phyloP scores from a whole-genome alignment of 2,113 vertebrate genomes.

The Pao palembangensis region DNA sequence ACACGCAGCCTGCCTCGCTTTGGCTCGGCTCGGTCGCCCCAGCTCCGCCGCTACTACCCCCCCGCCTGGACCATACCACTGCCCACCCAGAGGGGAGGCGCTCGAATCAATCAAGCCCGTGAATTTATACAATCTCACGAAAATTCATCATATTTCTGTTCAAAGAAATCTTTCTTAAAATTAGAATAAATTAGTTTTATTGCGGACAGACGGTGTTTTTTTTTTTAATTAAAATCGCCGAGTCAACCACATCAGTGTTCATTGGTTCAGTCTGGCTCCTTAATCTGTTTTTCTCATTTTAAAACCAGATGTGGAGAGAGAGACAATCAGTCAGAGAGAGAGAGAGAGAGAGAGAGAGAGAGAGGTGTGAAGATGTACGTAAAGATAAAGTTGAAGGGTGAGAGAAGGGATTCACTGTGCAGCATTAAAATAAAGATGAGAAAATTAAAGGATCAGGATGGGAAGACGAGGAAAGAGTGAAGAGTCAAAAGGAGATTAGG shows the following conservation, averaged over 20 bases:
- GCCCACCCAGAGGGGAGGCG: not conserved
- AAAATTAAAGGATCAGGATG: not conserved
- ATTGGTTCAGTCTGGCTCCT: slow-evolving; percentile 32
- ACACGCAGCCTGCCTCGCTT: slow-evolving; percentile 50
- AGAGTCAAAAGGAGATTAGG: no score
- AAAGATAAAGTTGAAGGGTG: not conserved
- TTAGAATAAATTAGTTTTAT: not conserved
- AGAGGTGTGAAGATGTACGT: slow-evolving; percentile 3
- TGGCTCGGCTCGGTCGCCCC: slow-evolving; percentile 44
- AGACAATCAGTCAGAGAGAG: not conserved
- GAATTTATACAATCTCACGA: no score
- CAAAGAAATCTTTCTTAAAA: not conserved
- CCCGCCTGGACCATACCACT: slow-evolving; percentile 48
- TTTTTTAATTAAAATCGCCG: no score
- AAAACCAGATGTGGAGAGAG: slow-evolving; percentile 61
- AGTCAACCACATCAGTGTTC: rapidly evolving
- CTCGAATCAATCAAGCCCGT: no score
- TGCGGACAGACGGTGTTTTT: no score
- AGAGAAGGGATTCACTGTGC: not conserved
- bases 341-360: slow-evolving; percentile 23
- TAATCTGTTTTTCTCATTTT: slow-evolving; percentile 60
- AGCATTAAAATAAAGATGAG: not conserved
- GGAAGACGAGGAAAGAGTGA: not conserved
- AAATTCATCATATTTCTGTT: not conserved
- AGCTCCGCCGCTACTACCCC: slow-evolving; percentile 18